These are phyloP conservation scores for Penaeus indicus DNA, from an alignment of 1,140 invertebrate species.

Conservation along the genomic window DNA sequence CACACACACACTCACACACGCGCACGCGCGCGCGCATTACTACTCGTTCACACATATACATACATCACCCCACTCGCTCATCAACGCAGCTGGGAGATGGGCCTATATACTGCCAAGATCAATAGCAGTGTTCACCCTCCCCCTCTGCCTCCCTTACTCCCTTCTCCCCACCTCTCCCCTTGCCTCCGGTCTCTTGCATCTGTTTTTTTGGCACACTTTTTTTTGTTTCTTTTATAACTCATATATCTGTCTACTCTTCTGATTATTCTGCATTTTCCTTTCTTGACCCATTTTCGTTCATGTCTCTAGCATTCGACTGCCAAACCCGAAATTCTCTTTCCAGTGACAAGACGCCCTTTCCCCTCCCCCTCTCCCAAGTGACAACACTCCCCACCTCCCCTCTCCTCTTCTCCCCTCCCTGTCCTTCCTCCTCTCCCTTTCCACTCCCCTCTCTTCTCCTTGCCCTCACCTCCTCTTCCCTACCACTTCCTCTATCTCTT, in stretches of 20 bases:
- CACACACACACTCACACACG: too few species aligned
- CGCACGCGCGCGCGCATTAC: too few species aligned
- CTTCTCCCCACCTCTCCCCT: slow-evolving; percentile 11
- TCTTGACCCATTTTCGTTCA: too few species aligned
- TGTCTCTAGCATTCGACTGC: too few species aligned
- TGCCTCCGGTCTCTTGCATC: not conserved
- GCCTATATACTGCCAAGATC: slow-evolving; percentile 13
- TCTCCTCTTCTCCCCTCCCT: not conserved
- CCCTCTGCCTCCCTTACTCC: not conserved
- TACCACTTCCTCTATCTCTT: not conserved
- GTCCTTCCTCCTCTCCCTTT: not conserved
- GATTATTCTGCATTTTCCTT: too few species aligned
- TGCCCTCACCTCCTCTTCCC: not conserved
- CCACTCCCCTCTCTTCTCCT: not conserved
- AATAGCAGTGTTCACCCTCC: slow-evolving; percentile 13
- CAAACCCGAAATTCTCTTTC: too few species aligned
- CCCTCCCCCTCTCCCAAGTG: not conserved
- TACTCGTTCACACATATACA: too few species aligned
- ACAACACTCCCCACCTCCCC: not conserved
- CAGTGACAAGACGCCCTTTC: not conserved
- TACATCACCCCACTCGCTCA: too few species aligned
- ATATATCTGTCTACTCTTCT: too few species aligned
- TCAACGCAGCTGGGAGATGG: too few species aligned
- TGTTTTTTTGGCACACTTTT: not conserved
- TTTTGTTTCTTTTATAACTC: not conserved